phyloP scores from a whole-genome alignment of 2,888 invertebrate genomes.

The Brachyptera putata region DNA sequence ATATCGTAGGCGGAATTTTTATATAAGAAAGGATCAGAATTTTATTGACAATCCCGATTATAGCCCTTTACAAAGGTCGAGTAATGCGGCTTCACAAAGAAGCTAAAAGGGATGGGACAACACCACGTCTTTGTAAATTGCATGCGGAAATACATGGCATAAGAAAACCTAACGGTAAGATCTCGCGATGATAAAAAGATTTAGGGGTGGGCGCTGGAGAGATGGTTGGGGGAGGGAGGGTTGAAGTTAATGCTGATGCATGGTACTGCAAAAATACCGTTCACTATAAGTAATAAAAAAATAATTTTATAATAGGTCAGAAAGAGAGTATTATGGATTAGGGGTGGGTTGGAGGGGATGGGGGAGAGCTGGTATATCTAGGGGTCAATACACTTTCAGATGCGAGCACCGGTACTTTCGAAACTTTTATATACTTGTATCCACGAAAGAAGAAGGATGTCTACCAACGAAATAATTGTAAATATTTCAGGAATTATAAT shows the following conservation, averaged over 20 bases:
- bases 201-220: background rate
- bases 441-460: too few species aligned
- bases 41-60: too few species aligned
- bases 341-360: too few species aligned
- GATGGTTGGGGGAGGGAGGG: background rate
- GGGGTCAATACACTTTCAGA: slow-evolving; percentile 1
- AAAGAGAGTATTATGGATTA: background rate
- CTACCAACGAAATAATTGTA: too few species aligned
- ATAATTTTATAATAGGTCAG: slow-evolving; percentile 1
- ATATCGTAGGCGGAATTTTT: too few species aligned
- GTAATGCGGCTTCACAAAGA: background rate
- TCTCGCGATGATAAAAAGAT: slow-evolving; percentile 10
- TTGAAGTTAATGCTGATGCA: background rate
- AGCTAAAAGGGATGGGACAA: background rate
- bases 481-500: background rate
- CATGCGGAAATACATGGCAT: slow-evolving; percentile 11
- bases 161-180: background rate
- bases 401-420: background rate
- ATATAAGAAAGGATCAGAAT: too few species aligned
- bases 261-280: slow-evolving; percentile 9
- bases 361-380: too few species aligned
- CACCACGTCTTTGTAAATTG: background rate
- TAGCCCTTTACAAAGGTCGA: too few species aligned
- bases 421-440: background rate
- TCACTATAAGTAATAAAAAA: background rate